A percentile compares a stretch with the other conserved stretches of the same genome.
Conservation (phyloP, 2,797 vertebrate genomes). For the Ispidina lecontei region DNA sequence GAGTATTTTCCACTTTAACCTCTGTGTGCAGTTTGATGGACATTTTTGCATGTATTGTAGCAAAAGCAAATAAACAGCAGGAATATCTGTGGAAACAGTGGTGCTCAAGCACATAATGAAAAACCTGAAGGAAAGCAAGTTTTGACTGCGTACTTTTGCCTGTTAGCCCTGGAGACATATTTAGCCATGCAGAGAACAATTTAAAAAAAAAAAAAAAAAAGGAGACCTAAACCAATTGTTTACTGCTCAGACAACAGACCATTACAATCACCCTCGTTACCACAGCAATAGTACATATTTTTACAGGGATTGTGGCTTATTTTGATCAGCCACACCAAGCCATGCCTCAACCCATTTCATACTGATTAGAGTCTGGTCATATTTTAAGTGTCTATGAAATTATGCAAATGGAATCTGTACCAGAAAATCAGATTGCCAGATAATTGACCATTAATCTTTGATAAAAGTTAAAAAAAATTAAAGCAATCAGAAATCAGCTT, state of each 20-base stretch:
- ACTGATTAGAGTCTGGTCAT: constrained; percentile 61
- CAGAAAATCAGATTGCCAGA: constrained; percentile 72
- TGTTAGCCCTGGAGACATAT: neutral
- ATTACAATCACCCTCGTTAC: constrained; percentile 48
- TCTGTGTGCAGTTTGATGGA: neutral
- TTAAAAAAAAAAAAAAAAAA: neutral
- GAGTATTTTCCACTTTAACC: neutral
- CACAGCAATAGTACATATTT: constrained; percentile 31
- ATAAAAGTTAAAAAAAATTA: constrained; percentile 72
- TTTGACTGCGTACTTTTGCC: neutral
- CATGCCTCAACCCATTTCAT: constrained; percentile 59
- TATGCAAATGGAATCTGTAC: constrained; percentile 68
- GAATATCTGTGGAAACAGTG: neutral
- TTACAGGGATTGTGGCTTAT: constrained; percentile 39
- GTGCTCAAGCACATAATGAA: neutral
- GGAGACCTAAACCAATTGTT: neutral
- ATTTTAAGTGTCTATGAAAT: constrained; percentile 71
- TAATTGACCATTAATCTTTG: constrained; percentile 74
- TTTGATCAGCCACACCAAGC: constrained; percentile 42
- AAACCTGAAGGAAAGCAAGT: constrained; percentile 12
- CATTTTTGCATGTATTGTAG: neutral
- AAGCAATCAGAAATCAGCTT: constrained; percentile 72
- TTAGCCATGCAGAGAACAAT: neutral
- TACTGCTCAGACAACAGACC: constrained; percentile 21
- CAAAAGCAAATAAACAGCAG: neutral